Evolutionary conservation across 2,888 invertebrate genomes (phyloP).

Genomic region (Aphidoletes aphidimyza): DNA sequence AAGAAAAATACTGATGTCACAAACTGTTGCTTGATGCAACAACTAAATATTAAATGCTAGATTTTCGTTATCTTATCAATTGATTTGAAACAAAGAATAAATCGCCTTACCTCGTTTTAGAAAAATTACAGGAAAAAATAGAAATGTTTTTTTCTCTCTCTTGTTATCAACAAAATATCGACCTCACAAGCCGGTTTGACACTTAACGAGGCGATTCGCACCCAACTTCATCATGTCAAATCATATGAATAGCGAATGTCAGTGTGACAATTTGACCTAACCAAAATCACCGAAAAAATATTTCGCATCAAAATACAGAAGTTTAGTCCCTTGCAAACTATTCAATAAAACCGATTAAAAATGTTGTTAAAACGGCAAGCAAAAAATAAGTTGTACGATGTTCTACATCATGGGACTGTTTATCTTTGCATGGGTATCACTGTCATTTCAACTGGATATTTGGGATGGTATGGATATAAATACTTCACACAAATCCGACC

Average conservation of each 20-base stretch:
- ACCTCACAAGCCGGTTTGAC: background rate
- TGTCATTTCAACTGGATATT: constrained; percentile 67
- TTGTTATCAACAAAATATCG: constrained; percentile 12
- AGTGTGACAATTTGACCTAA: background rate
- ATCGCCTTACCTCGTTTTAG: background rate
- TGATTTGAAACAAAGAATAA: background rate
- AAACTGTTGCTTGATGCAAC: too few relatives aligned
- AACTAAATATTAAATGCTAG: too few relatives aligned
- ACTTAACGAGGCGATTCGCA: background rate
- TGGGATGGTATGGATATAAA: constrained; percentile 67
- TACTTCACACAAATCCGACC: constrained; percentile 69
- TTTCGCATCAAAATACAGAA: background rate
- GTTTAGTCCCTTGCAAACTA: background rate
- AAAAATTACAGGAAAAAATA: background rate
- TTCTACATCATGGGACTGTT: constrained; percentile 70
- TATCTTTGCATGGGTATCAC: constrained; percentile 70
- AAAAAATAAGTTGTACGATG: constrained; percentile 66
- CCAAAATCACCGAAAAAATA: background rate
- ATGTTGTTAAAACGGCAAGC: constrained; percentile 64
- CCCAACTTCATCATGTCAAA: constrained; percentile 31
- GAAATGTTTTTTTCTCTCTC: background rate
- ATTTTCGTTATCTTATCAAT: too few relatives aligned
- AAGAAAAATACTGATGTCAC: background rate
- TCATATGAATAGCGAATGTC: background rate
- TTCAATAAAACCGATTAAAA: constrained; percentile 9